A percentile compares a stretch with the other conserved stretches of the same genome.
Conservation (phyloP, 2,888 invertebrate species). For the Petrolisthes manimaculis region DNA sequence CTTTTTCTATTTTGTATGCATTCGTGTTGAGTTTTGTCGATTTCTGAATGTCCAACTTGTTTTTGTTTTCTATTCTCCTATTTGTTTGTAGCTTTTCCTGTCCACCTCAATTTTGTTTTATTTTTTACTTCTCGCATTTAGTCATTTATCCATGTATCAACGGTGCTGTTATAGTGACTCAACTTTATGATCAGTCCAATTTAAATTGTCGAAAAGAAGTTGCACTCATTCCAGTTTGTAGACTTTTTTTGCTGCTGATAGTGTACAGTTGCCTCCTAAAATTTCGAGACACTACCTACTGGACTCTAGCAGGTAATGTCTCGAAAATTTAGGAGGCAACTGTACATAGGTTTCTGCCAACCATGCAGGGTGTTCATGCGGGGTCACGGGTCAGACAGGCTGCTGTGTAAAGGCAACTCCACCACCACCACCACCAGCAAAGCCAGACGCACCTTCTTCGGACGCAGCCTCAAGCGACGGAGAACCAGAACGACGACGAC, state of each 20-base stretch:
- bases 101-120: slow-evolving; percentile 13
- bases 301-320: no score
- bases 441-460: slow-evolving; percentile 25
- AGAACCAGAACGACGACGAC: slow-evolving; percentile 37
- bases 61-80: slow-evolving; percentile 10
- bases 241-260: no score
- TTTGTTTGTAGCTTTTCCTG: slow-evolving; percentile 16
- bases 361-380: slow-evolving; percentile 44
- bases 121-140: slow-evolving; percentile 6
- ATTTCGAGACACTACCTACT: no score
- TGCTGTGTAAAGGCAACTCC: slow-evolving; percentile 17
- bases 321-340: background rate
- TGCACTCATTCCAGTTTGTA: no score
- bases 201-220: no score
- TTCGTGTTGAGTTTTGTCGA: no score
- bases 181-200: background rate
- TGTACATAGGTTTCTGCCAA: background rate
- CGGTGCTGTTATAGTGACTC: background rate
- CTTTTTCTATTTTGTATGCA: no score
- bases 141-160: background rate
- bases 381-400: slow-evolving; percentile 26
- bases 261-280: background rate
- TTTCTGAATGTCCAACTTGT: background rate
- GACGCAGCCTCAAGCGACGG: slow-evolving; percentile 33
- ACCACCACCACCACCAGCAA: slow-evolving; percentile 37